Evolutionary conservation across 2,888 invertebrate genomes (phyloP).

Genomic region (Trachelus tabidus): DNA sequence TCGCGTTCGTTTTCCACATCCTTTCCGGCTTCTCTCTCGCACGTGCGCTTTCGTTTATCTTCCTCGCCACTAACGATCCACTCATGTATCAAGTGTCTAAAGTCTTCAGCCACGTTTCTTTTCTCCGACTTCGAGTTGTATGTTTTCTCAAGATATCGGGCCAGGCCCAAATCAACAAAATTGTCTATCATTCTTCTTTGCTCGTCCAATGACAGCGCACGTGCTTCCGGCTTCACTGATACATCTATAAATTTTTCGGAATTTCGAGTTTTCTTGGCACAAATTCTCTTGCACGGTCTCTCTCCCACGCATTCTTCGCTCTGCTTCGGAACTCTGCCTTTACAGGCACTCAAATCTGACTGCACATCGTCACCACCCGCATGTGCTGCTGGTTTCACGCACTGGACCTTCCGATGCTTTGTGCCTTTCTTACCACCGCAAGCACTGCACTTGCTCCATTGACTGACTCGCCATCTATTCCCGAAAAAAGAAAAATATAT

Average conservation of each 20-base stretch:
- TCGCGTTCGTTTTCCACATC: neutral
- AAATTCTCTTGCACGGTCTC: constrained; percentile 44
- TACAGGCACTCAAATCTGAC: constrained; percentile 46
- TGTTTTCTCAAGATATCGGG: constrained; percentile 34
- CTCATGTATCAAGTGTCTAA: constrained; percentile 39
- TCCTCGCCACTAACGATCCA: constrained; percentile 31
- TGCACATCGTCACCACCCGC: constrained; percentile 66
- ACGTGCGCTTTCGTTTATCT: constrained; percentile 25
- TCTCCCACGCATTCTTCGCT: constrained; percentile 42
- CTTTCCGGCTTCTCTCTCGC: constrained; percentile 5
- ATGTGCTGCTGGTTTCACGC: constrained; percentile 65
- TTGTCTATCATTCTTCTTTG: constrained; percentile 33
- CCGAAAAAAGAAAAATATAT: neutral
- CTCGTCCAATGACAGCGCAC: neutral
- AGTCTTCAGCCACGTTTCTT: constrained; percentile 28
- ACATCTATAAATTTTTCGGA: constrained; percentile 7
- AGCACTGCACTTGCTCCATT: constrained; percentile 74
- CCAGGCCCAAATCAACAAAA: constrained; percentile 42
- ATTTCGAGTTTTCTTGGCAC: constrained; percentile 34
- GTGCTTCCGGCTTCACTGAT: constrained; percentile 4
- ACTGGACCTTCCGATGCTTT: constrained; percentile 66
- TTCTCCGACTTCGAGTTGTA: constrained; percentile 22
- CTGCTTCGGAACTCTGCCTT: constrained; percentile 47
- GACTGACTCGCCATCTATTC: constrained; percentile 73
- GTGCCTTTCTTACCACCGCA: constrained; percentile 67